These are phyloP conservation scores for Clusia tigrina DNA, from an alignment of 2,888 invertebrate genomes.

Conservation along the genomic window DNA sequence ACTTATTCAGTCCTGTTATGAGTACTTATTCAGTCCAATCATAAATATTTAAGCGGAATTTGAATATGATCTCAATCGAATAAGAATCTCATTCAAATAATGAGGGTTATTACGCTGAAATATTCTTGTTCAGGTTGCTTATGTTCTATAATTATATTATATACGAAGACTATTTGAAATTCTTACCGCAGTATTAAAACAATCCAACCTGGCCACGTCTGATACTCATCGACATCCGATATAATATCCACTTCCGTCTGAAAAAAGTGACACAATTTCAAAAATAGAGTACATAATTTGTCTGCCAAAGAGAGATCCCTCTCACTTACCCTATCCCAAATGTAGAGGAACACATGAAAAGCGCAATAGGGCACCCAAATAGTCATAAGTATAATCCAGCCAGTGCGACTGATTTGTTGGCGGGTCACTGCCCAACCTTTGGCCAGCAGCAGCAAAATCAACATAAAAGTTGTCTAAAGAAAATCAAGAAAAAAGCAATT, in stretches of 20 bases:
- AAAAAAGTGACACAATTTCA: conserved; percentile 44
- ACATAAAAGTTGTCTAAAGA: conserved; percentile 88
- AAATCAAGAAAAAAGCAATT: conserved; percentile 11
- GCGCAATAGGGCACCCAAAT: conserved; percentile 93
- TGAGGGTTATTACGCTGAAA: too few species aligned
- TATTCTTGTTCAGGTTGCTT: too few species aligned
- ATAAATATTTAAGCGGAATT: too few species aligned
- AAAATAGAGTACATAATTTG: background rate
- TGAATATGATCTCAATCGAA: too few species aligned
- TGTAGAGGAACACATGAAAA: conserved; percentile 89
- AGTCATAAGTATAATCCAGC: conserved; percentile 66
- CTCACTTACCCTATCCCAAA: conserved; percentile 95
- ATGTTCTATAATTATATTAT: background rate
- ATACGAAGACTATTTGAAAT: background rate
- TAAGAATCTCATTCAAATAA: too few species aligned
- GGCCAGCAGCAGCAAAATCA: conserved; percentile 87
- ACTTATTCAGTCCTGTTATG: too few species aligned
- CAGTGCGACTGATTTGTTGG: conserved; percentile 86
- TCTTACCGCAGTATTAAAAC: conserved; percentile 77
- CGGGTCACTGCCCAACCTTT: conserved; percentile 98
- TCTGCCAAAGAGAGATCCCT: background rate
- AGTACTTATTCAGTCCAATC: too few species aligned
- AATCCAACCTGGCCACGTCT: conserved; percentile 97
- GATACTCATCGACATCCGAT: conserved; percentile 96
- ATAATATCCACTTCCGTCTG: conserved; percentile 96